Conservation (phyloP, 1,140 invertebrate genomes). For the Diprion similis region DNA sequence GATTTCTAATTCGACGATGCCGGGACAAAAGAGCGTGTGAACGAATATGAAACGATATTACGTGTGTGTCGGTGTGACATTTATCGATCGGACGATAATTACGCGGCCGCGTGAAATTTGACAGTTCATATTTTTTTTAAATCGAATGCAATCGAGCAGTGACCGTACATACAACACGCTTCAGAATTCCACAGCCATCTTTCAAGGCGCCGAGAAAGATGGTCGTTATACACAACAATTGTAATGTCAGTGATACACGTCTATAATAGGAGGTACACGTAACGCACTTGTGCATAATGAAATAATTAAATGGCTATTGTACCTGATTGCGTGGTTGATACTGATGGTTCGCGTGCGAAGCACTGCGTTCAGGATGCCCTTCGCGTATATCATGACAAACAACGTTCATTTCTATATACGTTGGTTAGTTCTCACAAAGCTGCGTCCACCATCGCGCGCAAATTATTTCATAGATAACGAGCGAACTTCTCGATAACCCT, state of each 20-base stretch:
- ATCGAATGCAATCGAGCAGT: too few relatives aligned
- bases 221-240: too few relatives aligned
- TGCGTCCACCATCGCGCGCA: conserved; percentile 36
- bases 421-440: conserved; percentile 25
- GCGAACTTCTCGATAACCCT: conserved; percentile 23
- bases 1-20: background rate
- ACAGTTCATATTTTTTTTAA: too few relatives aligned
- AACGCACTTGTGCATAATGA: background rate
- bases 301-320: background rate
- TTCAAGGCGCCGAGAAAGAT: background rate
- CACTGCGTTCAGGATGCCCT: conserved; percentile 33
- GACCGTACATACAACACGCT: background rate
- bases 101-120: too few relatives aligned
- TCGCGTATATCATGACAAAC: conserved; percentile 43
- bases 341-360: conserved; percentile 32
- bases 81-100: too few relatives aligned
- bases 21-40: background rate
- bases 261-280: too few relatives aligned
- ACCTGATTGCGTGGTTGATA: conserved; percentile 38
- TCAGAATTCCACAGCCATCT: background rate
- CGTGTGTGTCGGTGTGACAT: too few relatives aligned
- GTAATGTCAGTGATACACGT: too few relatives aligned
- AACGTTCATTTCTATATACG: conserved; percentile 27
- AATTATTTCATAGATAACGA: conserved; percentile 21
- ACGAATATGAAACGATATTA: too few relatives aligned